Evolutionary conservation across 2,888 invertebrate genomes (phyloP).

Genomic region (Synanthedon formicaeformis): DNA sequence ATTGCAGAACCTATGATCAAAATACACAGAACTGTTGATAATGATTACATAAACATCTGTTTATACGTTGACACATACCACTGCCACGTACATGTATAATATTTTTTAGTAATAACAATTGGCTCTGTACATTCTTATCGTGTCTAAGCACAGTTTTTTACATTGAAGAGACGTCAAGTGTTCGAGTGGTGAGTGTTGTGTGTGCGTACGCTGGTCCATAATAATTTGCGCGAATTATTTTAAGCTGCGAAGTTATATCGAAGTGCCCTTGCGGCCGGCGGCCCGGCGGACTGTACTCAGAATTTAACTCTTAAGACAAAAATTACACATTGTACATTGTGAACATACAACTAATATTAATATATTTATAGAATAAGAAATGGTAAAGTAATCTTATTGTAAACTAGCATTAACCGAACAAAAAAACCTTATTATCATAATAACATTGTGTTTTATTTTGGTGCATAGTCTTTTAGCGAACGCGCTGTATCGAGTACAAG

Average conservation of each 20-base stretch:
- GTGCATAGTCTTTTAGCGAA: neutral
- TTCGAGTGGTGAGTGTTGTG: constrained; percentile 4
- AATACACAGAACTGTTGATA: too few relatives aligned
- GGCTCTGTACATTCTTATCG: neutral
- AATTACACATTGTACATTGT: constrained; percentile 67
- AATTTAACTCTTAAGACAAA: constrained; percentile 52
- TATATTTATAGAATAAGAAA: constrained; percentile 49
- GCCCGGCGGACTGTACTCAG: constrained; percentile 59
- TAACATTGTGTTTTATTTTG: constrained; percentile 54
- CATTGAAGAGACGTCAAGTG: constrained; percentile 2
- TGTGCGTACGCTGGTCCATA: neutral
- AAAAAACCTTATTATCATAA: constrained; percentile 71
- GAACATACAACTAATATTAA: constrained; percentile 63
- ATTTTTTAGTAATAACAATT: too few relatives aligned
- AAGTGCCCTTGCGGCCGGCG: constrained; percentile 64
- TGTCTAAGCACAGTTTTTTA: constrained; percentile 1
- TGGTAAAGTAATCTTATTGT: constrained; percentile 67
- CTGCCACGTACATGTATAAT: too few relatives aligned
- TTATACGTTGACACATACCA: too few relatives aligned
- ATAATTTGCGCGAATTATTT: neutral
- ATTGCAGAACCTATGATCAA: too few relatives aligned
- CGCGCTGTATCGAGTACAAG: neutral
- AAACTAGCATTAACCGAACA: constrained; percentile 69
- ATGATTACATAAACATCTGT: too few relatives aligned
- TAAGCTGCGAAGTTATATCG: constrained; percentile 40